Percentiles rank a stretch among this genome's conserved stretches.
Evolutionary conservation across 2,888 invertebrate species (phyloP).

Genomic region (Antitype chi): DNA sequence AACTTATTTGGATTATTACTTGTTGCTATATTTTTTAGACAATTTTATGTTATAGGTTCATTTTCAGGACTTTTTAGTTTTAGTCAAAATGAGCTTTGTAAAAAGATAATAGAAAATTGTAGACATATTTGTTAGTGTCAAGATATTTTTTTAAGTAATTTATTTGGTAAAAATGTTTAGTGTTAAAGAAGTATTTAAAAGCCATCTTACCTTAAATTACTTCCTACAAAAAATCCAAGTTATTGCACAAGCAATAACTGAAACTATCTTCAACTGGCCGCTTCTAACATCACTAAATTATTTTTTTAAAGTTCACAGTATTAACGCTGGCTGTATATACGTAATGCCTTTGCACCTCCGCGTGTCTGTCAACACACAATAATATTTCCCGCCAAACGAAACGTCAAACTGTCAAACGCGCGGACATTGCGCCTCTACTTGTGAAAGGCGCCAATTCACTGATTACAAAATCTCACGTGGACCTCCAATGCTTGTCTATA

Average conservation of each 20-base stretch:
- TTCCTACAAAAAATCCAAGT: slow-evolving; percentile 85
- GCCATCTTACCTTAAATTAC: slow-evolving; percentile 80
- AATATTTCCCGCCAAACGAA: slow-evolving; percentile 87
- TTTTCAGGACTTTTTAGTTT: not conserved
- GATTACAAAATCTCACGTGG: slow-evolving; percentile 91
- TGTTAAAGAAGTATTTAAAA: slow-evolving; percentile 1
- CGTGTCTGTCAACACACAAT: slow-evolving; percentile 74
- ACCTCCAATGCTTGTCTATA: slow-evolving; percentile 82
- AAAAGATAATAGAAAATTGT: not conserved
- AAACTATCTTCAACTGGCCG: slow-evolving; percentile 83
- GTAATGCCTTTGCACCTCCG: slow-evolving; percentile 68
- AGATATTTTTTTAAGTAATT: not conserved
- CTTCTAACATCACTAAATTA: slow-evolving; percentile 83
- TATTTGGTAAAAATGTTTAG: not conserved
- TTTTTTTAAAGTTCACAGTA: slow-evolving; percentile 76
- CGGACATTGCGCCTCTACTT: slow-evolving; percentile 86
- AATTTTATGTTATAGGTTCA: not conserved
- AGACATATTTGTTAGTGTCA: not conserved
- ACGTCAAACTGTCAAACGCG: slow-evolving; percentile 89
- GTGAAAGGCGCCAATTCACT: slow-evolving; percentile 89
- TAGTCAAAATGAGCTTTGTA: not conserved
- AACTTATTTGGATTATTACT: not conserved
- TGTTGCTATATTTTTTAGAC: not conserved
- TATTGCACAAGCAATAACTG: slow-evolving; percentile 88
- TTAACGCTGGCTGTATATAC: slow-evolving; percentile 69